Conservation (phyloP, 1,140 invertebrate species). For the Drosophila insularis region DNA sequence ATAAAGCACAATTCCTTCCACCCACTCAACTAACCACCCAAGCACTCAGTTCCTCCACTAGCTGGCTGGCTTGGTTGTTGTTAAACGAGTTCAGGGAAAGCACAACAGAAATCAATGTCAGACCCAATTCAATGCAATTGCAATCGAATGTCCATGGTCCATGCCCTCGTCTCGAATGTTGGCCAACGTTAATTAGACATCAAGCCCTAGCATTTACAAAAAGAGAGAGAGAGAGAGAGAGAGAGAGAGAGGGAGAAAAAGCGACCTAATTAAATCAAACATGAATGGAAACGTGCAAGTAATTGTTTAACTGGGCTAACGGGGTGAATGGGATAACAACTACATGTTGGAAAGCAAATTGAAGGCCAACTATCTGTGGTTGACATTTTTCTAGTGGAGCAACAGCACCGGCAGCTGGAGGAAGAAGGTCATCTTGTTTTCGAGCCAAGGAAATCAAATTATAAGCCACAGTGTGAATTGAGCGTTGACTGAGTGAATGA, state of each 20-base stretch:
- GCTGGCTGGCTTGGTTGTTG: not conserved
- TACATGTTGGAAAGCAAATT: conserved; percentile 46
- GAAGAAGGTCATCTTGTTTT: conserved; percentile 3
- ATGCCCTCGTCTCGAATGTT: not conserved
- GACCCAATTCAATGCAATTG: conserved; percentile 32
- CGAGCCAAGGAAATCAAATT: conserved; percentile 7
- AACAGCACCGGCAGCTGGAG: conserved; percentile 10
- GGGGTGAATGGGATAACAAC: conserved; percentile 19
- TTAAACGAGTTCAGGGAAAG: not conserved
- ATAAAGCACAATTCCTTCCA: not conserved
- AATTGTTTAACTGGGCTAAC: conserved; percentile 29
- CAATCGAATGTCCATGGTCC: conserved; percentile 16
- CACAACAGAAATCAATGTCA: conserved; percentile 66
- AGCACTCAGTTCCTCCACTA: not conserved
- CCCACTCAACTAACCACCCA: not conserved
- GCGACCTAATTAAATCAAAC: conserved; percentile 62
- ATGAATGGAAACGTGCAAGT: conserved; percentile 20
- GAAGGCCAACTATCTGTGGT: conserved; percentile 39
- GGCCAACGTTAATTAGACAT: conserved; percentile 31
- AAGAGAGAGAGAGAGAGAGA: too few relatives aligned
- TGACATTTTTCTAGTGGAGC: conserved; percentile 7
- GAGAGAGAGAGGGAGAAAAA: not conserved
- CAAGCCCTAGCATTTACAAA: conserved; percentile 25
- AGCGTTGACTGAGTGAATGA: conserved; percentile 13
- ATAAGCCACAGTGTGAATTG: conserved; percentile 11